Evolutionary conservation across 2,113 vertebrate genomes (phyloP).

Genomic region (Ceyx cyanopectus): DNA sequence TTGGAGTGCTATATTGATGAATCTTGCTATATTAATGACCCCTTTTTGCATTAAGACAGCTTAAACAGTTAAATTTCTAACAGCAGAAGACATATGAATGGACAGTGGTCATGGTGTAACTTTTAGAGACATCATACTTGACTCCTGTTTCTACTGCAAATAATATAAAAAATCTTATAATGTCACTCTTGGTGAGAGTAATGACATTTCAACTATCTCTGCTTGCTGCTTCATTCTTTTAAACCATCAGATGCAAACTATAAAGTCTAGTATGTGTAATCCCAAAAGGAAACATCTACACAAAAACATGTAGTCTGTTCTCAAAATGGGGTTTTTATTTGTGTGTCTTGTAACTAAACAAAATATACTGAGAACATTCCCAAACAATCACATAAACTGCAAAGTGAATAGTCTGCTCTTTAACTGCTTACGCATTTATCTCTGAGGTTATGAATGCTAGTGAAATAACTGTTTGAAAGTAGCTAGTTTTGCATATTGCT

Average conservation of each 20-base stretch:
- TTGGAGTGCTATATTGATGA: no score
- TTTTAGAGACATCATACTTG: neutral
- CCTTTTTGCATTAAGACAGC: no score
- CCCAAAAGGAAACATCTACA: neutral
- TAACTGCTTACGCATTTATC: neutral
- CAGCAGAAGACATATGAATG: neutral
- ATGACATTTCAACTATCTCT: neutral
- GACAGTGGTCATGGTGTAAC: neutral
- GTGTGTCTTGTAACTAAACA: neutral
- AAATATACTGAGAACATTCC: neutral
- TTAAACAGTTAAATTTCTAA: no score
- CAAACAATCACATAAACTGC: neutral
- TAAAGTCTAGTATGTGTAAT: neutral
- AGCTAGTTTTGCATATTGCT: neutral
- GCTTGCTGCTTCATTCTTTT: neutral
- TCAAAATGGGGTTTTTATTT: neutral
- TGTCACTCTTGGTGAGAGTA: neutral
- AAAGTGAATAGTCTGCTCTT: neutral
- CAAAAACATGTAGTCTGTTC: neutral
- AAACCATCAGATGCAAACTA: neutral
- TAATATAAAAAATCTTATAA: neutral
- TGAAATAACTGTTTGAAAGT: neutral
- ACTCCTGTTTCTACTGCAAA: neutral
- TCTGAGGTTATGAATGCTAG: neutral
- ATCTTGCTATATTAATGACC: no score